These are phyloP conservation scores for Mythimna loreyi DNA, from an alignment of 2,888 invertebrate genomes.

Conservation along the genomic window DNA sequence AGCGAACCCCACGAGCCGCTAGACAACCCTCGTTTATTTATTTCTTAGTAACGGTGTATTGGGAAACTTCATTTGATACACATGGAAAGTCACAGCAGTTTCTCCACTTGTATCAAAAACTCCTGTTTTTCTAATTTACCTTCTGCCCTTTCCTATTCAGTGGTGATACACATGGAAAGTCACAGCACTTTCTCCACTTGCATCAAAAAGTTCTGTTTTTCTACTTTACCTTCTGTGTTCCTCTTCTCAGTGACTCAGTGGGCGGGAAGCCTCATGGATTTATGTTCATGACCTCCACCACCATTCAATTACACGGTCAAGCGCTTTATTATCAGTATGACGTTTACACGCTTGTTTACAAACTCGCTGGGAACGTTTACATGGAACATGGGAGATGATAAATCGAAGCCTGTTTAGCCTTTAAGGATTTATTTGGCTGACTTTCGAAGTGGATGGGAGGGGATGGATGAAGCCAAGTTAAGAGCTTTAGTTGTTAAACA, in stretches of 20 bases:
- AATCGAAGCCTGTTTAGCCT: slow-evolving; percentile 19
- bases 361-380: slow-evolving; percentile 44
- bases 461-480: slow-evolving; percentile 3
- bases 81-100: too few species aligned
- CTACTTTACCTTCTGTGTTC: slow-evolving; percentile 24
- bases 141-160: too few species aligned
- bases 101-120: too few species aligned
- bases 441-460: neutral
- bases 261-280: slow-evolving; percentile 55
- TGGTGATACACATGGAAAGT: too few species aligned
- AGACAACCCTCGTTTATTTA: too few species aligned
- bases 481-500: too few species aligned
- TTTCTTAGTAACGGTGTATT: too few species aligned
- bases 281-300: slow-evolving; percentile 55
- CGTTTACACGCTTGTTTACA: slow-evolving; percentile 58
- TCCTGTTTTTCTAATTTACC: neutral
- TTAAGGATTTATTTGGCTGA: slow-evolving; percentile 36
- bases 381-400: slow-evolving; percentile 46
- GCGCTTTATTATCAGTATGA: slow-evolving; percentile 58
- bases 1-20: too few species aligned
- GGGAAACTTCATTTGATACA: too few species aligned
- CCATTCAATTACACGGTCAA: slow-evolving; percentile 60
- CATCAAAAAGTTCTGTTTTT: too few species aligned
- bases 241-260: slow-evolving; percentile 6
- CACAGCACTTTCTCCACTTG: too few species aligned